phyloP scores from a whole-genome alignment of 2,113 vertebrate species.

The Gymnobelideus leadbeateri region DNA sequence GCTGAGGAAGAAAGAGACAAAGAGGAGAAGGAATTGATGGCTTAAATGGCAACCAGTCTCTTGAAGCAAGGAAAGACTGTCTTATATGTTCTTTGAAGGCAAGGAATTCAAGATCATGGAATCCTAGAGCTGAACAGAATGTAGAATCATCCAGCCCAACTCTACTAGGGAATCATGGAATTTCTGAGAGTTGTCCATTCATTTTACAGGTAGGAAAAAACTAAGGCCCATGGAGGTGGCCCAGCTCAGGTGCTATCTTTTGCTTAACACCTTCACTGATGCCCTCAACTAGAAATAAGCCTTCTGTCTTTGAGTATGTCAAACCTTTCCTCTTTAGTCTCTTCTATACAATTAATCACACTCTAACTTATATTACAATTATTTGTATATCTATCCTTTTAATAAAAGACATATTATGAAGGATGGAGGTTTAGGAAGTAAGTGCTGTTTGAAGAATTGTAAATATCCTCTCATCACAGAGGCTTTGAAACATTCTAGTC shows the following conservation, averaged over 20 bases:
- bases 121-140: no score
- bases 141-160: no score
- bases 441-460: conserved; percentile 70
- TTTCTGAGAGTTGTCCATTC: background rate
- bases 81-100: no score
- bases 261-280: background rate
- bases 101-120: no score
- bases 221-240: background rate
- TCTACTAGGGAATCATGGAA: background rate
- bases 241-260: background rate
- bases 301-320: background rate
- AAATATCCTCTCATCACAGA: conserved; percentile 70
- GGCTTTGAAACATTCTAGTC: conserved; percentile 69
- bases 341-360: background rate
- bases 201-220: background rate
- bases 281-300: background rate
- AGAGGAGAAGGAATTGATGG: no score
- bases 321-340: no score
- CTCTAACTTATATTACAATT: background rate
- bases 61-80: no score
- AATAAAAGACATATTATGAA: conserved; percentile 65
- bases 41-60: no score
- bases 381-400: conserved; percentile 20
- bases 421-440: conserved; percentile 63
- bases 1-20: no score